phyloP scores from a whole-genome alignment of 2,888 invertebrate genomes.

The Cosmorhoe ocellata region DNA sequence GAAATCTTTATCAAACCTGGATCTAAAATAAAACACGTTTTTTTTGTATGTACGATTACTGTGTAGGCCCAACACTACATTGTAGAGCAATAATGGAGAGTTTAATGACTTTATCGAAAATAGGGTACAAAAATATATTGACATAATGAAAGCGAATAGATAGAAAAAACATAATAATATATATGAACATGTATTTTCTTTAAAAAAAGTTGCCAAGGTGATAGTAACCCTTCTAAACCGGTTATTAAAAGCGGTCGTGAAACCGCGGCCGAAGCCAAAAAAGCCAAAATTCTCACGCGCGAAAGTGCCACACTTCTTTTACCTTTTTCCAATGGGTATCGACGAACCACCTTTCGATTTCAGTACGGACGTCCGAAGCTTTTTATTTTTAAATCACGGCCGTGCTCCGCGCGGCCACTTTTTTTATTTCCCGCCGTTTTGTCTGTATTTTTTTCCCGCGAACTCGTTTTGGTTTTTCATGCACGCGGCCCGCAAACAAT shows the following conservation, averaged over 20 bases:
- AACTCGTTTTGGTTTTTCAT: conserved; percentile 72
- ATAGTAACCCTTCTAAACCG: conserved; percentile 47
- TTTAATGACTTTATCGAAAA: too few relatives aligned
- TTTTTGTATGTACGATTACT: too few relatives aligned
- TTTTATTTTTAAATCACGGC: conserved; percentile 81
- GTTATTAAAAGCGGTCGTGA: conserved; percentile 38
- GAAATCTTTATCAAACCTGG: too few relatives aligned
- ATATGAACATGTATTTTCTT: not conserved
- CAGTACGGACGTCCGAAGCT: conserved; percentile 79
- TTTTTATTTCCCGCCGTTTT: conserved; percentile 69
- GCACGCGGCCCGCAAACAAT: conserved; percentile 79
- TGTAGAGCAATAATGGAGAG: too few relatives aligned
- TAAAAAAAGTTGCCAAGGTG: not conserved
- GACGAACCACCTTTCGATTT: conserved; percentile 83
- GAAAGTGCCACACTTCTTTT: conserved; percentile 77
- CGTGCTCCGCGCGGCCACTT: conserved; percentile 66
- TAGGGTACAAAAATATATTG: too few relatives aligned
- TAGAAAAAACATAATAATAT: too few relatives aligned
- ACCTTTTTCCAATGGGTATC: conserved; percentile 79
- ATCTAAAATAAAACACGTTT: too few relatives aligned
- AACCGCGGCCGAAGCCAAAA: conserved; percentile 60
- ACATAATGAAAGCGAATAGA: too few relatives aligned
- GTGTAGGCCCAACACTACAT: too few relatives aligned
- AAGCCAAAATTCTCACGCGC: conserved; percentile 78
- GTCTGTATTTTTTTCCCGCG: conserved; percentile 71